Evolutionary conservation across 2,888 invertebrate species (phyloP), one percentile per base, ranked within the genome.

Genomic region (Dolichomitus sp.): DNA sequence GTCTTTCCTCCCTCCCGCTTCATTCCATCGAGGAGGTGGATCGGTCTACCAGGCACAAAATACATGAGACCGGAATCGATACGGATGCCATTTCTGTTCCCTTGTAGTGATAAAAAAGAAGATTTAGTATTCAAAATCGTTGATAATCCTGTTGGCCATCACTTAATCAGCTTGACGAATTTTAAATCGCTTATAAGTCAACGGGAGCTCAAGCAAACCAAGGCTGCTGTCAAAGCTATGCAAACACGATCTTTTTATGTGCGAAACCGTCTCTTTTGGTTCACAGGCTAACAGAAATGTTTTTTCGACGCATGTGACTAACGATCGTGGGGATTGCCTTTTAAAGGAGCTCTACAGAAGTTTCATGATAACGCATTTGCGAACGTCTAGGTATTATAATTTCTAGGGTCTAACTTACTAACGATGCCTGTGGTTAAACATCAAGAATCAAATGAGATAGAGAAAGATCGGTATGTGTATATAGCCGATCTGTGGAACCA

Each of bases 81-180:
- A 52, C 63, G 19, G 57, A 52, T 37, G 17, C 17, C 52, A 54
- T 75, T 68, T 57, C 11, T 11, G 11, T 17, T 4, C 2, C n/a
- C 14, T 3, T 17, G 37, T 11, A 63, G 19, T 37, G 61, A 54
- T 33, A 37, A 77, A 70, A 33, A 69, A 59, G 54, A 50, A 45
- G 37, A 75, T 74, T 42, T 30, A 33, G 45, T 75, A 73, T 75
- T 69, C 52, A 74, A 69, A 77, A 73, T 73, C 37, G 37, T 27
- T 40, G 19, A 37, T 81, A 81, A 81, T 77, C 73, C 66, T 61
- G 9, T 73, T 54, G 42, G 63, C 14, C 37, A 33, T 70, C 23
- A 33, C 42, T 50, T 65, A 30, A 77, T 73, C 72, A 48, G 78
- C 69, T 57, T 78, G 78, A 74, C 74, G 73, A 82, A 82, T 82